Base-by-base conservation (phyloP, 2,888 invertebrate genomes). In the Netelia melanura region DNA sequence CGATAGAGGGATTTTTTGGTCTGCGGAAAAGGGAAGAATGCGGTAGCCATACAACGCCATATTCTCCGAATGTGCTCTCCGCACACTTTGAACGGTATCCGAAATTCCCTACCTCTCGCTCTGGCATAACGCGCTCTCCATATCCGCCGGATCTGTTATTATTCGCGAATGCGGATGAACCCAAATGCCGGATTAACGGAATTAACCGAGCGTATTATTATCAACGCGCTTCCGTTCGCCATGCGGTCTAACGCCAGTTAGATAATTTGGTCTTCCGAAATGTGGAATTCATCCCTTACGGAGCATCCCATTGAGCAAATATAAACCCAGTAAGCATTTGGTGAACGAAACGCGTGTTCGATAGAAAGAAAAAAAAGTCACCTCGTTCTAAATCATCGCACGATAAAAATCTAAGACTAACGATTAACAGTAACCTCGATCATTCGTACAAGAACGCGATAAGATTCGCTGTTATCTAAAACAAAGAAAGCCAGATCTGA, bases 171-270 rank as follows among this genome's bases (percentile, higher is more conserved):
- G 67, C 21, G 67, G 68, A 77, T 77, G 68, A 77, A 68, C 67
- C 77, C 67, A 68, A 68, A 68, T 77, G 77, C 58, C 77, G 77
- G 58, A 77, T 77, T 77, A 58, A 58, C 44, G 44, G 68, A 77
- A 77, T 77, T 68, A 68, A 77, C 68, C 23, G 11, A 77, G 67
- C 77, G 58, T 58, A 77, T 77, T 67, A 77, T 77, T 77, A 77
- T 77, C 77, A 44, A 64, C 68, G 58, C 44, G 67, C 67, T 44
- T 61, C 77, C 67, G 77, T 54, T 77, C 44, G 61, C 68, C 58
- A 48, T 68, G 58, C 58, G 38, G 44, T 38, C 30, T 52, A 21
- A 68, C 58, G 30, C 61, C 48, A 48, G 11, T 14, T 48, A 48
- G 14, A 48, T 48, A 48, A 14, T 48, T 77, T 68, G 68, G 67